Evolutionary conservation across 2,888 invertebrate species (phyloP), one percentile per base, ranked within the genome.

Genomic region (Synanthedon formicaeformis): DNA sequence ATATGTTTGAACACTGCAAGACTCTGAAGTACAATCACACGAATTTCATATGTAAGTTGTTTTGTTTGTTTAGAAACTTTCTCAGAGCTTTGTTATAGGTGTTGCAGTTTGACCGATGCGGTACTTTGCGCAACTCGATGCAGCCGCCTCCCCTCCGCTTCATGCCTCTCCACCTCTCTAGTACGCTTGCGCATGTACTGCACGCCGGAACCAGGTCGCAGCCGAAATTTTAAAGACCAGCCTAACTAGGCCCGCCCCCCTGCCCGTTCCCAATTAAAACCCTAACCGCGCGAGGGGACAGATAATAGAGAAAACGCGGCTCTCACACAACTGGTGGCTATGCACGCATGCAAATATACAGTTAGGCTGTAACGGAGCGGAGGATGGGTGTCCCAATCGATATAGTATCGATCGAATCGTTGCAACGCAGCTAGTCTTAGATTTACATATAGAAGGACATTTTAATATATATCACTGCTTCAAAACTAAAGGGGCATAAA

Each of bases 291-390:
- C 49, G 5, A 49, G 8, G 56, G 55, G 60, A 58, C 56, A 57
- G 56, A 57, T 69, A 70, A 68, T 69, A 71, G 63, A 66, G 60
- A 58, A 66, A 66, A 64, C 60, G 60, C 55, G 58, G 79, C 57
- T 75, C 80, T 60, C 51, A 41, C 51, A 61, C 62, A 16, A 57
- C 60, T 68, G 69, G 82, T 54, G 59, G 54, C 59, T 73, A 69
- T 86, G 86, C 85, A 86, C 80, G 84, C 82, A 87, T 86, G 86
- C 85, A 85, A 85, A 85, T 84, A 71, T 84, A 87, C 85, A 81
- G 84, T 85, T 85, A 84, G 78, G 67, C 68, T 71, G 77, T 78
- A 76, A 75, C 73, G 70, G 75, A 68, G 50, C 58, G 60, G 77
- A 66, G 68, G 67, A 67, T 75, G 71, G 75, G 74, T 71, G 74